phyloP scores from a whole-genome alignment of 2,797 vertebrate genomes.

The Momotus momota region DNA sequence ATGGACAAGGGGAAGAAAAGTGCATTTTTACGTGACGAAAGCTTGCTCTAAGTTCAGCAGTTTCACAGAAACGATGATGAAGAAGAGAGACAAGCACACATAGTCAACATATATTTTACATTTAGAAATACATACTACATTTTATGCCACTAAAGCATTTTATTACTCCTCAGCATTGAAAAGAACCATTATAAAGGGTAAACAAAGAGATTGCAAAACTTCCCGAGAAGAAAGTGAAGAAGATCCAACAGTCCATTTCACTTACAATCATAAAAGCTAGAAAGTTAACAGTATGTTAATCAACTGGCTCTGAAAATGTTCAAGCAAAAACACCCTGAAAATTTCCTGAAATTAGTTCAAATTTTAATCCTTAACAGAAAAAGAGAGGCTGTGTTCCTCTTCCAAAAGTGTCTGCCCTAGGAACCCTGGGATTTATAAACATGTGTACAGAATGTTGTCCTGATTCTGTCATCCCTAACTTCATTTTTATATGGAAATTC shows the following conservation, averaged over 20 bases:
- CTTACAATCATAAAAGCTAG: background rate
- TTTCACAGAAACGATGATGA: conserved; percentile 19
- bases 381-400: background rate
- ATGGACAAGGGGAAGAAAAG: background rate
- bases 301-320: background rate
- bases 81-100: conserved; percentile 3
- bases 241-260: background rate
- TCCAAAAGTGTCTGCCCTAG: background rate
- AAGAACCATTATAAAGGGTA: background rate
- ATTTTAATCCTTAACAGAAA: background rate
- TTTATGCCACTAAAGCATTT: background rate
- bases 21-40: background rate
- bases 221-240: background rate
- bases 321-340: background rate
- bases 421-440: background rate
- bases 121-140: background rate
- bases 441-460: background rate
- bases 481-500: background rate
- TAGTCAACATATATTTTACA: background rate
- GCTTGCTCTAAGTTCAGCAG: background rate
- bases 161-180: background rate
- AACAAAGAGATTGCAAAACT: background rate
- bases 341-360: background rate
- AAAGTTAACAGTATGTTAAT: background rate
- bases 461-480: background rate